Conservation (phyloP, 2,797 vertebrate species). For the Cephalopachus bancanus region DNA sequence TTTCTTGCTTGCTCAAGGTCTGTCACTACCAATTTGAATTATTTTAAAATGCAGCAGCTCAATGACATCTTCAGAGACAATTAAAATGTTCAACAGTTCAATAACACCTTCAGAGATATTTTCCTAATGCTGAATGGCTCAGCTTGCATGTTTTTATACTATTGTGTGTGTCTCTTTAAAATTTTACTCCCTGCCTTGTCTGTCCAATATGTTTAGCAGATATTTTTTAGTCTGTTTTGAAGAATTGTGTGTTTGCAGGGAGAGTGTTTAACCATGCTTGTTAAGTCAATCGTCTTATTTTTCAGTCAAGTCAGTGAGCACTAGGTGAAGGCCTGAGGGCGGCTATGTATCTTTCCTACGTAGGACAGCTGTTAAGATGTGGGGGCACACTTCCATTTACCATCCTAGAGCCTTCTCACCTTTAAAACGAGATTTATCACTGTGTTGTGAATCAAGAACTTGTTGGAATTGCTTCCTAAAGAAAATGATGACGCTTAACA, state of each 20-base stretch:
- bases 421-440: background rate
- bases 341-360: background rate
- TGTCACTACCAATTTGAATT: constrained; percentile 57
- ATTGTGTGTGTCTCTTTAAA: background rate
- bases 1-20: constrained; percentile 56
- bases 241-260: background rate
- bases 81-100: background rate
- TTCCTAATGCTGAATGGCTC: background rate
- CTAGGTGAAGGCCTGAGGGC: background rate
- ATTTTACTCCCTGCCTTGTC: background rate
- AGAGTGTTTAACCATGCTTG: background rate
- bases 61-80: background rate
- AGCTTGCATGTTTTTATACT: background rate
- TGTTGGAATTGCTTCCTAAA: constrained; percentile 27
- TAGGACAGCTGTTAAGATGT: background rate
- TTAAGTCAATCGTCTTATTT: background rate
- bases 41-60: constrained; percentile 42
- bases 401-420: background rate
- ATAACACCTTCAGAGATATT: constrained; percentile 10
- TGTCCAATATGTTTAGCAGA: background rate
- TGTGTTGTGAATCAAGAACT: background rate
- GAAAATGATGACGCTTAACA: background rate
- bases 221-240: constrained; percentile 16
- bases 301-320: background rate
- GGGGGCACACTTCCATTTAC: background rate